These are phyloP conservation scores for Hippotragus niger DNA, from an alignment of 2,113 vertebrate genomes.

Conservation along the genomic window DNA sequence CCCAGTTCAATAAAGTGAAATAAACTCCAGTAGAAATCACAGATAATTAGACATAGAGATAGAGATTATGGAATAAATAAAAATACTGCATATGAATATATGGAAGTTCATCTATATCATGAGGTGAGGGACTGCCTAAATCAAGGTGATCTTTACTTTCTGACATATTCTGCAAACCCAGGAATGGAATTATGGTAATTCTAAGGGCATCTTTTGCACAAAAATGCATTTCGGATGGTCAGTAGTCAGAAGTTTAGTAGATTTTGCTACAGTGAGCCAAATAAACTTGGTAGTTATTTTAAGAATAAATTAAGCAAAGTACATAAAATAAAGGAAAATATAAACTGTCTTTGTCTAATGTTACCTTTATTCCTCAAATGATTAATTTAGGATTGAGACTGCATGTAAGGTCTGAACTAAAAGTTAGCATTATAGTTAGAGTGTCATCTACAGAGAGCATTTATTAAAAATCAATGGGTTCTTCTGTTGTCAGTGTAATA, in stretches of 20 bases:
- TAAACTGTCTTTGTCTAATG: not conserved
- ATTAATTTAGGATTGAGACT: not conserved
- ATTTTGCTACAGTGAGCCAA: not conserved
- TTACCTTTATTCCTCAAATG: not conserved
- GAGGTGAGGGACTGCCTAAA: not conserved
- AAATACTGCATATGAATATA: not conserved
- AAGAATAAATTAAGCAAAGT: not conserved
- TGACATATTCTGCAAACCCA: not conserved
- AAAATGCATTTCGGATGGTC: not conserved
- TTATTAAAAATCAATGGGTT: not conserved
- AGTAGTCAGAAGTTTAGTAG: not conserved
- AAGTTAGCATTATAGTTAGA: not conserved
- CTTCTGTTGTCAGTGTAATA: not conserved
- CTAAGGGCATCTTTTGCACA: not conserved
- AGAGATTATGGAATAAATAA: not conserved
- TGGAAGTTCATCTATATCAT: not conserved
- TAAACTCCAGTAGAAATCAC: not conserved
- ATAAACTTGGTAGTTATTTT: not conserved
- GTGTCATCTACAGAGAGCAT: not conserved
- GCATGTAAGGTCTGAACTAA: conserved; percentile 1
- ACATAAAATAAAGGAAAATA: not conserved
- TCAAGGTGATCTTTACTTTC: not conserved
- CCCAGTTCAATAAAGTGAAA: not conserved
- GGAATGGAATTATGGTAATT: not conserved
- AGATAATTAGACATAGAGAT: not conserved